Conservation (phyloP, 1,140 invertebrate genomes). For the Octopus bimaculoides region DNA sequence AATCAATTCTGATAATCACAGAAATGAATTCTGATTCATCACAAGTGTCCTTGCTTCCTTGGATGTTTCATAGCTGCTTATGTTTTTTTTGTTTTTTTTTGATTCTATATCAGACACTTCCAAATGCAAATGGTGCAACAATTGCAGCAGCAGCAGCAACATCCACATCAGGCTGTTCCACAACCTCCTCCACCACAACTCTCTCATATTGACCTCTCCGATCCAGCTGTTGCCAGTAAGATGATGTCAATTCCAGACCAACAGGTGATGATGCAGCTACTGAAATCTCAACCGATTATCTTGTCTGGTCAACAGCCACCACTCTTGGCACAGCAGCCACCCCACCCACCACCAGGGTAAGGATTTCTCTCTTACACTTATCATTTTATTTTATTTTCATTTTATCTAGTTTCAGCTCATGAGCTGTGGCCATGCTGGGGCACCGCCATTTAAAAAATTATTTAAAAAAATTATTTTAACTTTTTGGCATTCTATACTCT, state of each 20-base stretch:
- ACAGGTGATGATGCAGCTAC: slow-evolving; percentile 10
- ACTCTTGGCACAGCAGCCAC: not conserved
- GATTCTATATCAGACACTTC: not conserved
- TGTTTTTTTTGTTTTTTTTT: too few relatives aligned
- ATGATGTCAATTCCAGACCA: not conserved
- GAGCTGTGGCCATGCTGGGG: too few relatives aligned
- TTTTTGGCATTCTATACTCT: too few relatives aligned
- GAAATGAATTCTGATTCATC: too few relatives aligned
- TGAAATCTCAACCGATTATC: not conserved
- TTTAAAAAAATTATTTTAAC: too few relatives aligned
- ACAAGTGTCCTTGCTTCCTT: too few relatives aligned
- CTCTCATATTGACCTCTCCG: not conserved
- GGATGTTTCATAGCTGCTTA: too few relatives aligned
- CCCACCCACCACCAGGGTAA: slow-evolving; percentile 7
- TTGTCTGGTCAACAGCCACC: slow-evolving; percentile 5
- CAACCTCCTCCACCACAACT: not conserved
- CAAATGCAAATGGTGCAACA: not conserved
- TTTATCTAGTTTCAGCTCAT: too few relatives aligned
- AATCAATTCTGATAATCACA: too few relatives aligned
- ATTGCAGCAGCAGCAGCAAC: not conserved
- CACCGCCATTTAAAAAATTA: too few relatives aligned
- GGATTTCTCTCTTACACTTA: not conserved
- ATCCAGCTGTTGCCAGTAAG: not conserved
- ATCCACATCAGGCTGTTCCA: not conserved
- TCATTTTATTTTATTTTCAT: too few relatives aligned